Base-by-base conservation (phyloP, 30 jellyfish, hydroid and myxozoan species). In the Sanderia malayensis region DNA sequence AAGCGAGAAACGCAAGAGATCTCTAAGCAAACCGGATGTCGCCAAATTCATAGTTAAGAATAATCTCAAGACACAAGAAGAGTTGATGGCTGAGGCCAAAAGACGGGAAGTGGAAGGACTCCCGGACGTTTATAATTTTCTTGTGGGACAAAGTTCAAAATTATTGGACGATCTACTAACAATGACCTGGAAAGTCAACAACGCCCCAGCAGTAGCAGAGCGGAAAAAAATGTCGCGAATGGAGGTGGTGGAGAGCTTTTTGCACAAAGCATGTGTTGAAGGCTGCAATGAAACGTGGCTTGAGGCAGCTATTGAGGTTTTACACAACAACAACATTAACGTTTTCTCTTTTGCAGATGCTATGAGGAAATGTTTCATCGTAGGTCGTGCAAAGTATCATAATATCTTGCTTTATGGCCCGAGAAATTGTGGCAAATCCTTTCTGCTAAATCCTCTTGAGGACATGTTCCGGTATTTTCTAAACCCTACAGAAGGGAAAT, bases 401-500 rank as follows among this genome's bases (percentile, higher is more conserved):
- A 37, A 37, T 13, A 37, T 37, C 52, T 4, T 37, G 52, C 52
- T 37, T 6, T 4, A 6, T 4, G 52, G 52, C 13, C 52, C 52
- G 6, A 37, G 10, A 6, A 37, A 37, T 13, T 37, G 81, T 21
- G 81, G 81, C 0, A 69, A 69, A 30, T 69, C 76, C 15, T 69
- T 69, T 44, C 81, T 69, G 45, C 71, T 69, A 1, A 46, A 69
- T 19, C 81, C 76, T 9, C 44, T 69, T 2, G 81, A 47, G 47
- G 6, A 4, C 10, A 37, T 37, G 13, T 37, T 37, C 52, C 52
- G 13, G 13, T 37, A 13, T 13, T 37, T 37, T 37, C 10, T 37
- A 13, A 37, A 37, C 52, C 52, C 52, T 13, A 13, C 52, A 4
- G 52, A 6, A 7, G 71, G 71, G 31, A 33, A 25, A 17, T 69